A percentile compares a stretch with the other conserved stretches of the same genome.
These are phyloP conservation scores for Polia nebulosa DNA, from an alignment of 2,888 invertebrate species.

Conservation along the genomic window DNA sequence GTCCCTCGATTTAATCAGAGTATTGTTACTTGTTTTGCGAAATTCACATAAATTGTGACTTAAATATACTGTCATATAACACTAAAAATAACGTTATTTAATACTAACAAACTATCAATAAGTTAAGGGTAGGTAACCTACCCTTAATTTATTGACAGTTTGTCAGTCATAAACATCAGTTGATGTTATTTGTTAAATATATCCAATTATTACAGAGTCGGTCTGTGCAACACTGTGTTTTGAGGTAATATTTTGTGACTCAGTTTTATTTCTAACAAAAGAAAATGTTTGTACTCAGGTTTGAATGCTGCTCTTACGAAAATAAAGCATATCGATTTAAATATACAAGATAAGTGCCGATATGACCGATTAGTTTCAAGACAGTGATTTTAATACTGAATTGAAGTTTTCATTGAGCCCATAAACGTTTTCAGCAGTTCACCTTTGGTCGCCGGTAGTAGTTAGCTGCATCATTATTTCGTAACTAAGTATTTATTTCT, in stretches of 20 bases:
- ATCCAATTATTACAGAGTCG: not conserved
- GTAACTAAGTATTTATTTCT: too few relatives aligned
- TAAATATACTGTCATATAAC: too few relatives aligned
- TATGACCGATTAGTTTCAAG: too few relatives aligned
- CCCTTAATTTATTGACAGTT: too few relatives aligned
- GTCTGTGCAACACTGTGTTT: not conserved
- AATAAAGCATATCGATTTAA: too few relatives aligned
- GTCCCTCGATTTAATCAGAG: not conserved
- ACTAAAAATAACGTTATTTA: not conserved
- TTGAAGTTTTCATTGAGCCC: not conserved
- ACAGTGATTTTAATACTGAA: too few relatives aligned
- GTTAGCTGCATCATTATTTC: not conserved
- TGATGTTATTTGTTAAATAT: not conserved
- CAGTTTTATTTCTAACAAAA: not conserved
- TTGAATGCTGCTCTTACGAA: too few relatives aligned
- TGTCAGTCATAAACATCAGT: too few relatives aligned
- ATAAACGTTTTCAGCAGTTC: too few relatives aligned
- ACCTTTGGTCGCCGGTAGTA: not conserved
- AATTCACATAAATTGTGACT: not conserved
- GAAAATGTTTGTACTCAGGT: too few relatives aligned
- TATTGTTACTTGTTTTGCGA: not conserved
- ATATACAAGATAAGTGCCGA: too few relatives aligned
- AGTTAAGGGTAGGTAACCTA: not conserved
- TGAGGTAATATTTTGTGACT: not conserved
- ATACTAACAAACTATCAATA: not conserved